phyloP scores from a whole-genome alignment of 2,797 vertebrate species.

The Alectoris magna region DNA sequence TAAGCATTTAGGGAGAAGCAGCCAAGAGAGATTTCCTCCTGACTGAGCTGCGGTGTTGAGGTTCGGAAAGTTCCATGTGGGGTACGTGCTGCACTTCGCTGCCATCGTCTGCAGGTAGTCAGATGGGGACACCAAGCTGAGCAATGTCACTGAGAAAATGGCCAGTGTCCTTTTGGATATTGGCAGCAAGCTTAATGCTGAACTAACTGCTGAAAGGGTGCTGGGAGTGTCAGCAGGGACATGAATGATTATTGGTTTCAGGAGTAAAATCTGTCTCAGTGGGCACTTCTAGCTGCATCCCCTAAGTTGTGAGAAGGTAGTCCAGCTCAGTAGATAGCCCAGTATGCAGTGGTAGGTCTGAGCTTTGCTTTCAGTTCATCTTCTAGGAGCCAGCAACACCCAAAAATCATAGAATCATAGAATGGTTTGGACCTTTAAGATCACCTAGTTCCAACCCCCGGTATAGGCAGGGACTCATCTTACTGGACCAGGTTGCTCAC shows the following conservation, averaged over 20 bases:
- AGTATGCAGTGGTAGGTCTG: background rate
- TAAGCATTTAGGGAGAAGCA: slow-evolving; percentile 27
- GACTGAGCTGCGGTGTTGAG: background rate
- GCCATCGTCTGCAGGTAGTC: background rate
- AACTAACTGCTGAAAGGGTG: background rate
- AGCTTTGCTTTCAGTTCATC: background rate
- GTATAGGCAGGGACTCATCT: too few relatives aligned
- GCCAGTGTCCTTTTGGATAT: background rate
- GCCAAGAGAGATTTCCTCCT: slow-evolving; percentile 44
- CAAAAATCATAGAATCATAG: background rate
- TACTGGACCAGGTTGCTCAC: too few relatives aligned
- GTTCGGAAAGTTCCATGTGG: background rate
- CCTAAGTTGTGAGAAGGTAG: background rate
- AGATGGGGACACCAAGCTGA: background rate
- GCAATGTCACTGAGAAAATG: background rate
- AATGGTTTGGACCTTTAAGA: too few relatives aligned
- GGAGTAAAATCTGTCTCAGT: rapidly evolving
- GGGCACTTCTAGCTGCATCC: background rate
- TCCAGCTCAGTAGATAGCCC: background rate
- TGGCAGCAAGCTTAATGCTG: background rate
- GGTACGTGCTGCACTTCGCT: background rate
- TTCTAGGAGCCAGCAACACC: background rate
- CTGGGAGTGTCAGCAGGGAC: background rate
- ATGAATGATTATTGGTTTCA: background rate
- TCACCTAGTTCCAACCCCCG: too few relatives aligned